Conservation (phyloP, 2,797 vertebrate species). For the Hydrocynus forskahlii region DNA sequence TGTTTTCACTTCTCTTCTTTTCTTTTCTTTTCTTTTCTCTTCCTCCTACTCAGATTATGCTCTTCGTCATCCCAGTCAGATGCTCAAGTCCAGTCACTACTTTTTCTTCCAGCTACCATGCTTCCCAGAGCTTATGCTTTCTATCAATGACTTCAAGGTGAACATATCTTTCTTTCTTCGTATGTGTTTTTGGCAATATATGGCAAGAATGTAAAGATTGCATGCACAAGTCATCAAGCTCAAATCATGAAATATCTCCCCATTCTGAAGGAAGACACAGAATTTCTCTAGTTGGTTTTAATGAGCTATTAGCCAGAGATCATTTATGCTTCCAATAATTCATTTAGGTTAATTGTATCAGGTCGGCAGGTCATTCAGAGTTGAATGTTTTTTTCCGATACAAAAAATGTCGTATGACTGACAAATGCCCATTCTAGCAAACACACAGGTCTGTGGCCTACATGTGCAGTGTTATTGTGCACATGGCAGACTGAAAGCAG, state of each 20-base stretch:
- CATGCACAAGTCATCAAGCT: too few species aligned
- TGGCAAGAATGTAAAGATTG: too few species aligned
- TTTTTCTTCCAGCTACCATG: constrained; percentile 98
- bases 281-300: too few species aligned
- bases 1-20: background rate
- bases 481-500: background rate
- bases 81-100: constrained; percentile 96
- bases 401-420: background rate
- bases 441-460: background rate
- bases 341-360: background rate
- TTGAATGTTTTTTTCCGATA: background rate
- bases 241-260: too few species aligned
- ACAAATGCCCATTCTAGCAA: background rate
- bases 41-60: constrained; percentile 86
- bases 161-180: constrained; percentile 42
- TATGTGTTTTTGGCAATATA: background rate
- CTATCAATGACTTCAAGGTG: constrained; percentile 99
- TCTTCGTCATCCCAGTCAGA: constrained; percentile 91
- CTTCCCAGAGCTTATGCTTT: constrained; percentile 97
- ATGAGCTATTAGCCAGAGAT: too few species aligned
- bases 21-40: constrained; percentile 2
- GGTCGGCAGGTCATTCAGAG: background rate
- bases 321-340: too few species aligned
- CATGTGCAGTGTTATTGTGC: background rate
- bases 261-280: background rate